Base-by-base conservation (phyloP, 2,888 invertebrate genomes). In the Frankliniella intonsa region DNA sequence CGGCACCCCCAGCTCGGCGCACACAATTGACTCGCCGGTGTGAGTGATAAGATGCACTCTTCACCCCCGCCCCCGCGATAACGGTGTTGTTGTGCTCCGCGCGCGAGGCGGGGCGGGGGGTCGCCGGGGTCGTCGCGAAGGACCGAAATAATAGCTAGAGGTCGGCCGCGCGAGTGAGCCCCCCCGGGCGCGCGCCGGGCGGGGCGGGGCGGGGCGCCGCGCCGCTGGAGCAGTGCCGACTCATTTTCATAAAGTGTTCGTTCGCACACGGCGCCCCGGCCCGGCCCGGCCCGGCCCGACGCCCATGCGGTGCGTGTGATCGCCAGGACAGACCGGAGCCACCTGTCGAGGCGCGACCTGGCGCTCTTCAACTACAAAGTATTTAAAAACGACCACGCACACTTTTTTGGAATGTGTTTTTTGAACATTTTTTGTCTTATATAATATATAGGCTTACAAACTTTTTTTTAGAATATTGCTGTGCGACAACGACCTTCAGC, bases 1-100 rank as follows among this genome's bases (percentile, higher is more conserved):
- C 38, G 38, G 38, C 38, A 38, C 38, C 38, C 38, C 38, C 38
- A 38, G 38, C 38, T 38, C 38, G 38, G 38, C 38, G 38, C 38
- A 38, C 22, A 76, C 69, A 76, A 76, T 76, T 76, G 69, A 76
- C 69, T 76, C 10, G 69, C 69, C 69, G 69, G 69, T 76, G 69
- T 55, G 14, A 19, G 55, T 19, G 14, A 55, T 55, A 14, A 55
- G 55, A 55, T 55, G 55, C 55, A 55, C 69, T 69, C 69, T 2
- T 25, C 25, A 25, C 25, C 69, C 11, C 22, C 69, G 69, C 69
- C 25, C 25, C 69, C 62, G 14, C 62, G 69, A 76, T 76, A 76
- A 76, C 69, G 22, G 12, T 3, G 12, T 25, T 76, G 69, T 25
- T 76, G n/a, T 12, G 22, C 25, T 22, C 8, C 69, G 19, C n/a